Evolutionary conservation across 2,797 vertebrate species (phyloP), one percentile per base, ranked within the genome.

Genomic region (Cossypha niveicapilla): DNA sequence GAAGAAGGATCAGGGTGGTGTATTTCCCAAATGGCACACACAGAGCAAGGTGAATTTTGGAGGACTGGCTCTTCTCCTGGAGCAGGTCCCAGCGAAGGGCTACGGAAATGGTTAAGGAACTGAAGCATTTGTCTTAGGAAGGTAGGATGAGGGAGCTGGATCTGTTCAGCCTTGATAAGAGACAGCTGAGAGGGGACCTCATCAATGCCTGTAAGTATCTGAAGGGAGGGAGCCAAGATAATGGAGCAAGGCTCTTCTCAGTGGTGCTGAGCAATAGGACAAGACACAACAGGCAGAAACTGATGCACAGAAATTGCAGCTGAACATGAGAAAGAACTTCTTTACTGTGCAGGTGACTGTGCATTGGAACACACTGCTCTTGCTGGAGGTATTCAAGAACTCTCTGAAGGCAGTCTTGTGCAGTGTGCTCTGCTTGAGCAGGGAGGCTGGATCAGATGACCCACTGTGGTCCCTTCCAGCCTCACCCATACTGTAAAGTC

Each of bases 1-100:
- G 87, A 77, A 68, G 79, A 94, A 93, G 77, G 78, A 84, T 58
- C 7, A 16, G 37, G 6, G 6, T 24, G 34, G 67, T 50, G 10
- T 62, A 45, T 42, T 90, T 91, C 86, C 90, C 53, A 9, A 67
- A 83, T 47, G 39, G 62, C 75, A 72, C 13, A 22, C 74, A 35
- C 7, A 30, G 21, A 78, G 56, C 2, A 9, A 85, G 73, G 53
- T 53, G 74, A 51, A 90, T 81, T 96, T 91, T 13, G 90, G 51
- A 68, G 54, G 42, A 73, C 35, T 63, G 51, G 11, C 48, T 96
- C 83, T 45, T 39, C 21, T 51, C 28, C 54, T 76, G 47, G 47
- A 39, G 32, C 11, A 68, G 19, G 24, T 39, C 39, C 19, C 11
- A 53, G 47, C 0, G 0, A 17, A 76, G 16, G 7, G 18, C 27